Evolutionary conservation across 2,113 vertebrate species (phyloP).

Genomic region (Hemiprocne comata): DNA sequence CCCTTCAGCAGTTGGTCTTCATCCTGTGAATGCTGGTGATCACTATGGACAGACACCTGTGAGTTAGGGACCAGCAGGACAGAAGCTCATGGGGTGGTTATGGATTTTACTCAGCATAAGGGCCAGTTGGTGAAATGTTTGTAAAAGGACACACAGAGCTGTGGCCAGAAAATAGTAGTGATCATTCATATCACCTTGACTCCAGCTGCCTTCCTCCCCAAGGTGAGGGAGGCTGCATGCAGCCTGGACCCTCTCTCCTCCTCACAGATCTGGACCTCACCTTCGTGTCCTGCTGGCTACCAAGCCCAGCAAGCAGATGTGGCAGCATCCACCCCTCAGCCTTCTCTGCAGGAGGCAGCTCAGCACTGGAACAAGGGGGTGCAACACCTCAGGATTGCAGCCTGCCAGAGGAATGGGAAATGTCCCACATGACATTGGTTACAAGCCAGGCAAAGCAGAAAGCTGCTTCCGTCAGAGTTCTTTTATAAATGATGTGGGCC

Average conservation of each 20-base stretch:
- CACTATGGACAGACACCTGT: not conserved
- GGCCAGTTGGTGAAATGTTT: not conserved
- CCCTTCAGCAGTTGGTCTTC: not conserved
- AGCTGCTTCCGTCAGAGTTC: not conserved
- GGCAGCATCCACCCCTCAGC: not conserved
- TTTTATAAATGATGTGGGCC: not conserved
- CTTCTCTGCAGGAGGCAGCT: not conserved
- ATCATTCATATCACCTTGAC: not conserved
- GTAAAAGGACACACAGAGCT: not conserved
- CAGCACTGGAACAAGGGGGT: not conserved
- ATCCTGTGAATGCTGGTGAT: rapidly evolving
- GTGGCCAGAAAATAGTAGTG: not conserved
- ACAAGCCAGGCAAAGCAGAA: not conserved
- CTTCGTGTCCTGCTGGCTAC: not conserved
- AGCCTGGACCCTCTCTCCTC: constrained; percentile 24
- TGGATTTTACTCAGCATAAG: not conserved
- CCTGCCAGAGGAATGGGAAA: not conserved
- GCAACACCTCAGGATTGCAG: not conserved
- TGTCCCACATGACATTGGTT: not conserved
- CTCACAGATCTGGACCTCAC: not conserved
- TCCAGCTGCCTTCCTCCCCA: not conserved
- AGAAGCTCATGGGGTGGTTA: not conserved
- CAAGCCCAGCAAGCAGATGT: not conserved
- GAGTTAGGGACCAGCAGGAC: not conserved
- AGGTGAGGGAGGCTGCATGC: not conserved